Evolutionary conservation across 2,888 invertebrate species (phyloP).

Genomic region (Lithophane ornitopus): DNA sequence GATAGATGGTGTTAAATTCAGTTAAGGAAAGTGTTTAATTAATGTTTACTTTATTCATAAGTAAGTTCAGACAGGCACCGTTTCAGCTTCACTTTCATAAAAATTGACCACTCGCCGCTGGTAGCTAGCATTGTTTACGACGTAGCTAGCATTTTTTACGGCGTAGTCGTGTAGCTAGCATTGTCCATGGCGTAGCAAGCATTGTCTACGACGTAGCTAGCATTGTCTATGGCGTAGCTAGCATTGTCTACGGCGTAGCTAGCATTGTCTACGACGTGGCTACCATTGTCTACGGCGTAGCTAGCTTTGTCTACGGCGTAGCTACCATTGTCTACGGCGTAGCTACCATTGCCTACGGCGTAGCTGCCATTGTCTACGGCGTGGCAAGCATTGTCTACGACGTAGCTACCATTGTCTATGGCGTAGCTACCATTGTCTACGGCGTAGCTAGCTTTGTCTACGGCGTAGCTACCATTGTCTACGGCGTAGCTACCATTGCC

Average conservation of each 20-base stretch:
- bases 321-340: background rate
- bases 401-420: too few relatives aligned
- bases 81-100: too few relatives aligned
- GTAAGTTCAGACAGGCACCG: too few relatives aligned
- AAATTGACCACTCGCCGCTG: too few relatives aligned
- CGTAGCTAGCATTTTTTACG: too few relatives aligned
- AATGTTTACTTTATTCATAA: too few relatives aligned
- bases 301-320: background rate
- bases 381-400: background rate
- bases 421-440: background rate
- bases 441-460: background rate
- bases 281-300: background rate
- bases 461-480: background rate
- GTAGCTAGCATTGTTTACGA: background rate
- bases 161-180: background rate
- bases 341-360: background rate
- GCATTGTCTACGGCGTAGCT: background rate
- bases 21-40: too few relatives aligned
- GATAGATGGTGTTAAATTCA: too few relatives aligned
- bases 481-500: background rate
- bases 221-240: too few relatives aligned
- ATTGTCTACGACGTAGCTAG: background rate
- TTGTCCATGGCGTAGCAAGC: too few relatives aligned
- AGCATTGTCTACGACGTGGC: background rate
- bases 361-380: too few relatives aligned